Percentiles rank a stretch among this genome's conserved stretches.
phyloP scores from a whole-genome alignment of 2,888 invertebrate species.

The Melanotus villosus region DNA sequence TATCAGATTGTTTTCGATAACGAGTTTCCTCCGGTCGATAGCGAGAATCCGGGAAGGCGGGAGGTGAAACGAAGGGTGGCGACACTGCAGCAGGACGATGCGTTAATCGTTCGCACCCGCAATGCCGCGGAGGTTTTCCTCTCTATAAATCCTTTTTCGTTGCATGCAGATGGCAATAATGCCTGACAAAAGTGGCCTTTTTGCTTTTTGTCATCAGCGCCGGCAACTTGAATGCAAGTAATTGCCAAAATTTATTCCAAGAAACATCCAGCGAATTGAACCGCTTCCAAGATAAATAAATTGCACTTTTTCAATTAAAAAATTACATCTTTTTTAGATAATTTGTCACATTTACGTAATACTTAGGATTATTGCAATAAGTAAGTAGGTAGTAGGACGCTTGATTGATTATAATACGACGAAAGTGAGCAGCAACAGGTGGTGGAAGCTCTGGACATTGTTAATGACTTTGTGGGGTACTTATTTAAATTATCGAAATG shows the following conservation, averaged over 20 bases:
- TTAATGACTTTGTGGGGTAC: slow-evolving; percentile 4
- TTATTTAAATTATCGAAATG: too few species aligned
- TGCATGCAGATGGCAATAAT: not conserved
- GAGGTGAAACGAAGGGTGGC: slow-evolving; percentile 7
- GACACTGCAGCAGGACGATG: slow-evolving; percentile 27
- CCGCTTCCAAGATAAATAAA: not conserved
- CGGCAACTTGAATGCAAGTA: too few species aligned
- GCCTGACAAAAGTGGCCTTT: slow-evolving; percentile 6
- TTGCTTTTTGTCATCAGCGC: not conserved
- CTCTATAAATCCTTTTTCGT: slow-evolving; percentile 5
- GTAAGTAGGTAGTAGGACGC: not conserved
- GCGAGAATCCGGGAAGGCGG: slow-evolving; percentile 3
- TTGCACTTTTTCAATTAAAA: too few species aligned
- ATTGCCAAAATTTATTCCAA: not conserved
- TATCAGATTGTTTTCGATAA: slow-evolving; percentile 44
- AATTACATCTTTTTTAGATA: too few species aligned
- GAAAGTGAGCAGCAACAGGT: slow-evolving; percentile 20
- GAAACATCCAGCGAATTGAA: not conserved
- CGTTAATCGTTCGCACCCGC: slow-evolving; percentile 31
- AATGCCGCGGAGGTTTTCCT: slow-evolving; percentile 17
- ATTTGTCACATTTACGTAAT: too few species aligned
- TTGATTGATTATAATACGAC: slow-evolving; percentile 22
- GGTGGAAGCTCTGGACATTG: slow-evolving; percentile 16
- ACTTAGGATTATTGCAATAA: too few species aligned
- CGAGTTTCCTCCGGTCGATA: slow-evolving; percentile 33